Conservation (phyloP, 2,113 vertebrate genomes). For the Brienomyrus brachyistius region DNA sequence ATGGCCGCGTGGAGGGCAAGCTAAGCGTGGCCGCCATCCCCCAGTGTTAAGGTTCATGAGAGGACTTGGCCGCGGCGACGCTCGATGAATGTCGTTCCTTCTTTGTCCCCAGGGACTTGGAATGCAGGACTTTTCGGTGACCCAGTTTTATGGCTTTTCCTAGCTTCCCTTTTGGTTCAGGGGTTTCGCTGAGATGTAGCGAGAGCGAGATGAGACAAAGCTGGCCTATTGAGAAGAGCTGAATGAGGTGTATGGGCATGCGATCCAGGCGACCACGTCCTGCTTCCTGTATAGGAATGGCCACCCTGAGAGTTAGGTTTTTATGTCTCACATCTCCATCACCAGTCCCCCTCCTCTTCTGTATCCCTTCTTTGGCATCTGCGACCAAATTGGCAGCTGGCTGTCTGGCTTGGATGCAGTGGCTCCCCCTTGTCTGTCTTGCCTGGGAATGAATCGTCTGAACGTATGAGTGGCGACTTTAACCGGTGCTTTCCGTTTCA, state of each 20-base stretch:
- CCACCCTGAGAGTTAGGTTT: neutral
- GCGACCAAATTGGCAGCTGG: neutral
- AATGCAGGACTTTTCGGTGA: constrained; percentile 15
- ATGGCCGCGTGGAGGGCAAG: neutral
- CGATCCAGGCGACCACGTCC: neutral
- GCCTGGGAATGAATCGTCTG: neutral
- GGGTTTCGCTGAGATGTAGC: neutral
- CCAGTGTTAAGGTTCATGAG: neutral
- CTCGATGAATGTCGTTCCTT: neutral
- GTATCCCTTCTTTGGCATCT: neutral
- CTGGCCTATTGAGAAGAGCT: neutral
- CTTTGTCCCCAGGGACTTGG: constrained; percentile 18
- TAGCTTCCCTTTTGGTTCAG: neutral
- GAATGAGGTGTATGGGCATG: neutral
- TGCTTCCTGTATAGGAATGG: neutral
- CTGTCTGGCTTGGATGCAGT: neutral
- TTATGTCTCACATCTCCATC: neutral
- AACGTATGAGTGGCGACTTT: neutral
- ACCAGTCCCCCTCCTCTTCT: neutral
- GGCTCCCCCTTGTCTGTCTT: neutral
- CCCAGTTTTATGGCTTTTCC: constrained; percentile 14
- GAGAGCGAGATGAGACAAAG: neutral
- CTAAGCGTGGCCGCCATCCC: neutral
- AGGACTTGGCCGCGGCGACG: neutral
- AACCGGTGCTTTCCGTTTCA: neutral